phyloP scores from a whole-genome alignment of 2,797 vertebrate genomes.

The Labeo calbasu region DNA sequence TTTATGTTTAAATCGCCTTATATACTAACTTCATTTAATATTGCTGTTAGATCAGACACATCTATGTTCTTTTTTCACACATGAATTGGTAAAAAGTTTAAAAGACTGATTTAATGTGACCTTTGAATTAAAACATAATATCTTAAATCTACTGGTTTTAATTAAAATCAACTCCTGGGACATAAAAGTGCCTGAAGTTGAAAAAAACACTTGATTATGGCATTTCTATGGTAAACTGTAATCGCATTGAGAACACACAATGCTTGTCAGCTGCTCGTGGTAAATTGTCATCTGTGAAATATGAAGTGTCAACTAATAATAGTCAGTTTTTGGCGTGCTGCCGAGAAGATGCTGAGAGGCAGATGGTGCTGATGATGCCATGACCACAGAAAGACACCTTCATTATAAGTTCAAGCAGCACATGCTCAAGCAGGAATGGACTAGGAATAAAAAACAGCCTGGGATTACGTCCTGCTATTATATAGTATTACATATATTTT shows the following conservation, averaged over 20 bases:
- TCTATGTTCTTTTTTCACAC: background rate
- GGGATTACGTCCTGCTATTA: background rate
- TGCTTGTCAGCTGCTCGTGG: conserved; percentile 58
- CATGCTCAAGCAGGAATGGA: background rate
- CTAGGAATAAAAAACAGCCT: background rate
- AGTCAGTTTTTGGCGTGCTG: conserved; percentile 71
- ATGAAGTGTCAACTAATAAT: conserved; percentile 60
- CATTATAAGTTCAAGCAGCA: conserved; percentile 57
- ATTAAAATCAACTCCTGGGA: background rate
- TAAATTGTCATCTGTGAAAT: conserved; percentile 42
- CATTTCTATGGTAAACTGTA: conserved; percentile 20
- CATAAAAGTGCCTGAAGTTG: background rate
- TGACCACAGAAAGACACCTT: conserved; percentile 66
- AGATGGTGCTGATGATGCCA: conserved; percentile 74
- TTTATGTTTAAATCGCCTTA: no score
- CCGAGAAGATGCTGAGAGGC: conserved; percentile 74
- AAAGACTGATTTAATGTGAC: background rate
- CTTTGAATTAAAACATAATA: background rate
- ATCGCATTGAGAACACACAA: conserved; percentile 14
- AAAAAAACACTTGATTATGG: background rate
- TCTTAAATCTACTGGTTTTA: background rate
- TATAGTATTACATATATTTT: background rate
- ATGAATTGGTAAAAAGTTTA: background rate
- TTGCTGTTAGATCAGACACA: background rate
- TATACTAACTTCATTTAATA: background rate